Evolutionary conservation across 2,888 invertebrate species (phyloP), one percentile per base, ranked within the genome.

Genomic region (Tetragonisca angustula): DNA sequence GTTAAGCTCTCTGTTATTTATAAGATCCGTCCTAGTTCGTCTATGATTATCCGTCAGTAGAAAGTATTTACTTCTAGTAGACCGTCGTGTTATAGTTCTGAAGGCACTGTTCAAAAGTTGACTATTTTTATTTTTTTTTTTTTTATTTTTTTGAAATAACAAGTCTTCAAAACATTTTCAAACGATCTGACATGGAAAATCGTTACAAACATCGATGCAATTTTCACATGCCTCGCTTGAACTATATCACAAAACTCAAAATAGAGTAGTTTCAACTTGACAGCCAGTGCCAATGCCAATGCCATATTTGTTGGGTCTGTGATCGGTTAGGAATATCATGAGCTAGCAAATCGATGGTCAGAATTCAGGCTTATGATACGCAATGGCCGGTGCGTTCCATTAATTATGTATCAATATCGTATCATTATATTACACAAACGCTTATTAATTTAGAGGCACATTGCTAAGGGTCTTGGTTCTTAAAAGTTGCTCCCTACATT

Each of bases 401-500:
- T 89, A 88, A 89, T 90, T 87, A 89, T 85, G 88, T 90, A 90
- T 91, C 85, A 86, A 90, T 91, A 87, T 87, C 86, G 85, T 90
- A 91, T 90, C 86, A 88, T 91, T 91, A 92, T 90, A 91, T 91
- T 93, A 92, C 91, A 92, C 86, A 92, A 92, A 93, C 91, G 91
- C 93, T 94, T 94, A 93, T 93, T 90, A 93, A 93, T 94, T 94
- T 94, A 94, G 94, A 94, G 94, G 94, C 94, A 94, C 94, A 93
- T 94, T 91, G 92, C 94, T 93, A 94, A 94, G 93, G 94, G 94
- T 94, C 90, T 93, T 91, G 91, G 91, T 93, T 91, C 88, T 92
- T 90, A 90, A 90, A 89, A 90, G 81, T 92, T 92, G 90, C 91
- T 92, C 92, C 91, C 91, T 93, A 92, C 91, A 79, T 91, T 88